Evolutionary conservation across 1,140 invertebrate genomes (phyloP).

Genomic region (Gryon sp.): DNA sequence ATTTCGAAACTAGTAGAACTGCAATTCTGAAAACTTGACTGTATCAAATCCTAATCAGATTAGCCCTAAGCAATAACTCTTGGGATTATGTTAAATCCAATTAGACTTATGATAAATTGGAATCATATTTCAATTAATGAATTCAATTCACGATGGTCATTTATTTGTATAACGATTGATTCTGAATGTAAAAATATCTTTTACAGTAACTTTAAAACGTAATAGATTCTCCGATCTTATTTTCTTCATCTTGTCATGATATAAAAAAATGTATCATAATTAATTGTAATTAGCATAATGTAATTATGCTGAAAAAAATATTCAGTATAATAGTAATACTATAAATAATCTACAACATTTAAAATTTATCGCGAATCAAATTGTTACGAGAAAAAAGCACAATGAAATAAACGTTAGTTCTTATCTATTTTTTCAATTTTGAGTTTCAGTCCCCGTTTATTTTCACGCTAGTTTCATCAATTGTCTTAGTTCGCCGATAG

Average conservation of each 20-base stretch:
- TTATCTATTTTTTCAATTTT: slow-evolving; percentile 7
- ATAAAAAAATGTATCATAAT: no score
- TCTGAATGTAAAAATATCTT: no score
- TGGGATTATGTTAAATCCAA: slow-evolving; percentile 48
- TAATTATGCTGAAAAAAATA: no score
- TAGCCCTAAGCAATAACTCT: slow-evolving; percentile 41
- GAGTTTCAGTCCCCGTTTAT: not conserved
- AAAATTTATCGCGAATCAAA: no score
- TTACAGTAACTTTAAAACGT: no score
- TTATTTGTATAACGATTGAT: slow-evolving; percentile 4
- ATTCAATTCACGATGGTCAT: slow-evolving; percentile 16
- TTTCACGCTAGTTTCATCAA: slow-evolving; percentile 15
- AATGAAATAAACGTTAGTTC: slow-evolving; percentile 1
- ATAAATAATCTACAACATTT: no score
- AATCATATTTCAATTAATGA: slow-evolving; percentile 50
- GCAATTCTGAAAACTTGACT: slow-evolving; percentile 38
- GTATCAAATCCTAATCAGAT: slow-evolving; percentile 48
- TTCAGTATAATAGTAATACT: no score
- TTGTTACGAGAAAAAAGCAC: no score
- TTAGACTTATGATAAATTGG: slow-evolving; percentile 38
- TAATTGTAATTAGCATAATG: no score
- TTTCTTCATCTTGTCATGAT: no score
- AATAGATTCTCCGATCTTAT: no score
- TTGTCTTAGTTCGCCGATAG: slow-evolving; percentile 26
- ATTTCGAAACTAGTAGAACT: slow-evolving; percentile 20